Evolutionary conservation across 2,113 vertebrate genomes (phyloP).

Genomic region (Cryptomyrus ogoouensis): DNA sequence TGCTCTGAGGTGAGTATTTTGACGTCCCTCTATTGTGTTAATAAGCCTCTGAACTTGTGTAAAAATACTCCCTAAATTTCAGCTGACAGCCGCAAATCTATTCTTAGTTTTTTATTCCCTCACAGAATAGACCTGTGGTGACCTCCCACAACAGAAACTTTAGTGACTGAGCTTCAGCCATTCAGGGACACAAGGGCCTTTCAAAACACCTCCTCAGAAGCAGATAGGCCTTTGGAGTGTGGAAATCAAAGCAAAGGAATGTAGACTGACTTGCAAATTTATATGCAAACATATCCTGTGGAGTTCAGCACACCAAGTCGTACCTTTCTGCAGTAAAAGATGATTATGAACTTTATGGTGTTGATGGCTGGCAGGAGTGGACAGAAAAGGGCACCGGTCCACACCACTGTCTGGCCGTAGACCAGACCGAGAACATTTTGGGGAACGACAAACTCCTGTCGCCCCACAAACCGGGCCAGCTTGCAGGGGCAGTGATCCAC

Average conservation of each 20-base stretch:
- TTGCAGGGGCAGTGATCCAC: slow-evolving; percentile 62
- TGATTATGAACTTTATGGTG: slow-evolving; percentile 68
- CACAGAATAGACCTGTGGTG: neutral
- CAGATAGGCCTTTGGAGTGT: neutral
- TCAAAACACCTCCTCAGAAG: neutral
- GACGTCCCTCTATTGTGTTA: neutral
- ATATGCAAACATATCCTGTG: neutral
- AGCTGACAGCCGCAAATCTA: neutral
- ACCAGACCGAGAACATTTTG: slow-evolving; percentile 73
- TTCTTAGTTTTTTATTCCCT: neutral
- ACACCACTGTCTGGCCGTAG: slow-evolving; percentile 79
- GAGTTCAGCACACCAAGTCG: neutral
- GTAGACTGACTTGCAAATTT: neutral
- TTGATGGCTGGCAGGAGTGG: slow-evolving; percentile 78
- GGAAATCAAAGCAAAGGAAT: neutral
- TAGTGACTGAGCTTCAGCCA: neutral
- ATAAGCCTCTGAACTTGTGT: neutral
- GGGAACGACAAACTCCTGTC: slow-evolving; percentile 74
- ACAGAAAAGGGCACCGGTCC: slow-evolving; percentile 79
- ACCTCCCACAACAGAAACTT: neutral
- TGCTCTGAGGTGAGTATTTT: neutral
- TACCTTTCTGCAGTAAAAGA: slow-evolving; percentile 82
- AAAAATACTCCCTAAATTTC: neutral
- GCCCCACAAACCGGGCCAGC: slow-evolving; percentile 54
- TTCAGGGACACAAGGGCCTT: neutral